Base-by-base conservation (phyloP, 2,797 vertebrate species). In the Sylvilagus floridanus region DNA sequence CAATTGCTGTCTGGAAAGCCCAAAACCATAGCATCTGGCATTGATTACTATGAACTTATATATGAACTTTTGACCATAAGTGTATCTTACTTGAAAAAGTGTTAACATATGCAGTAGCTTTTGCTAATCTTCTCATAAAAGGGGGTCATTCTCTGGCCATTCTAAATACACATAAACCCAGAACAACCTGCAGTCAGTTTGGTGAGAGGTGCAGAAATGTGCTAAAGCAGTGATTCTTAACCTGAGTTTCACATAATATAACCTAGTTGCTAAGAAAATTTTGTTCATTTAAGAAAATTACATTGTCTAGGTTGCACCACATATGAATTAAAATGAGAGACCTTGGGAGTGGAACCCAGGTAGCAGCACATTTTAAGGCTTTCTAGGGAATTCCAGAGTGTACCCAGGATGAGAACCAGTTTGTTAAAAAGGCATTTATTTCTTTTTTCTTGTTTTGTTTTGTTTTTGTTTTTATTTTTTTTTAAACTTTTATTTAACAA, bases 1-100 rank as follows among this genome's bases (percentile, higher is more conserved):
- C 86, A 66, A 71, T 85, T 71, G 72, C 79, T 89, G 12, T 83
- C 76, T 79, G 62, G 65, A 77, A 89, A 75, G 26, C 63, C 6
- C 66, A 78, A 86, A 75, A 54, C 17, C 1, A 22, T 60, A 65
- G 65, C 50, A 75, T 84, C 35, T 66, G 26, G 28, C 30, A 47
- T 17, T 54, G 60, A 63, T 52, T 28, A 69, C 52, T 75, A 2
- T 0, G 73, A 47, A 24, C 81, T 91, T 89, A 35, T 86, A 11
- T 24, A 10, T 84, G 68, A 87, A 84, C 24, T 84, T 83, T 76
- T 76, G 83, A 83, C 50, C 47, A 52, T n/a, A 71, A 88, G 54
- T 66, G 2, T 57, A 37, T 32, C 69, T 37, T 86, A 26, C 42
- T 92, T 83, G n/a, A 6, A 69, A 89, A 87, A 79, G 4, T 75